Conservation (phyloP, 1,140 invertebrate species). For the Trichoplusia ni region DNA sequence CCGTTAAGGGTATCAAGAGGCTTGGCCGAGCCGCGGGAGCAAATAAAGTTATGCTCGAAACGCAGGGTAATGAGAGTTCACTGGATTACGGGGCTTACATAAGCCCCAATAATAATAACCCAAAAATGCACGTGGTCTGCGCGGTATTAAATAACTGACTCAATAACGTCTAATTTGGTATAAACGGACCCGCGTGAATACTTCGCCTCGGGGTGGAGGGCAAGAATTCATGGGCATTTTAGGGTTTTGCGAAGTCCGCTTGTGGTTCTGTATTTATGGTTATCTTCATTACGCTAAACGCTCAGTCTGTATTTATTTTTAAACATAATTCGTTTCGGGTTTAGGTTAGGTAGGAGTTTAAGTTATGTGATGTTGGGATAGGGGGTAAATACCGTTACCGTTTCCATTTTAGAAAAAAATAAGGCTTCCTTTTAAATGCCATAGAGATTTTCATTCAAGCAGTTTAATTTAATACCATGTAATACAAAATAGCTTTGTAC, state of each 20-base stretch:
- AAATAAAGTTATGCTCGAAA: slow-evolving; percentile 73
- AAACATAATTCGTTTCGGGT: slow-evolving; percentile 29
- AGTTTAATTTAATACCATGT: too few relatives aligned
- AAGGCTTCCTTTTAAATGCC: too few relatives aligned
- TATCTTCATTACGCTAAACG: slow-evolving; percentile 63
- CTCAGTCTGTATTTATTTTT: slow-evolving; percentile 42
- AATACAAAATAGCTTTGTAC: too few relatives aligned
- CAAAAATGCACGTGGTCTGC: slow-evolving; percentile 76
- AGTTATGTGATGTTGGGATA: slow-evolving; percentile 7
- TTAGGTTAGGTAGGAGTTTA: slow-evolving; percentile 5
- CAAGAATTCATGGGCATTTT: too few relatives aligned
- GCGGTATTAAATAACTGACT: slow-evolving; percentile 75
- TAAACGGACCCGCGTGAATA: slow-evolving; percentile 57
- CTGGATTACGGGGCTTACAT: slow-evolving; percentile 75
- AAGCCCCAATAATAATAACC: slow-evolving; percentile 77
- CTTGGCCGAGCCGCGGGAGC: slow-evolving; percentile 62
- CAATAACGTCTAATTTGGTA: slow-evolving; percentile 74
- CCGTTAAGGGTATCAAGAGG: slow-evolving; percentile 69
- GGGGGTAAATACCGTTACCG: too few relatives aligned
- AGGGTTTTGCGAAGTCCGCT: slow-evolving; percentile 10
- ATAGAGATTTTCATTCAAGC: too few relatives aligned
- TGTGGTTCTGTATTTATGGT: slow-evolving; percentile 62
- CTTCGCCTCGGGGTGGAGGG: slow-evolving; percentile 39
- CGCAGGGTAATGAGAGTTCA: slow-evolving; percentile 76
- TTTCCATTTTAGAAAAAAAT: too few relatives aligned